Percentiles rank a stretch among this genome's conserved stretches.
Conservation (phyloP, 2,113 vertebrate genomes). For the Fulmarus glacialis region DNA sequence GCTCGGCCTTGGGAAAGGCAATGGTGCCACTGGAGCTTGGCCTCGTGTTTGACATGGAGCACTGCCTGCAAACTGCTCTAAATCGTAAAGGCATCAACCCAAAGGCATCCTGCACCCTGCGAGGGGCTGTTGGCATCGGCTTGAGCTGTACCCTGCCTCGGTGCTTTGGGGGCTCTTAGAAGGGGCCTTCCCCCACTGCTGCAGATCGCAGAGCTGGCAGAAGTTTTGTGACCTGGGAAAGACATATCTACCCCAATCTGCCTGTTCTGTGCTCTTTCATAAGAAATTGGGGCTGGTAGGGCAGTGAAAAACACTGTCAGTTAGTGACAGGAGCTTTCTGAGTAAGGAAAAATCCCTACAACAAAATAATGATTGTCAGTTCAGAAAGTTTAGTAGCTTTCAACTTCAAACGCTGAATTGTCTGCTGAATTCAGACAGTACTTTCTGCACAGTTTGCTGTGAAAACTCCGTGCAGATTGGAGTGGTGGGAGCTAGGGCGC, state of each 20-base stretch:
- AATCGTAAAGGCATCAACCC: neutral
- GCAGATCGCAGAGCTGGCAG: neutral
- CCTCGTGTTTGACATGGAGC: rapidly evolving
- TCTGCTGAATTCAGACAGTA: rapidly evolving
- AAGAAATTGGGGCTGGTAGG: neutral
- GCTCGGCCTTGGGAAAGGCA: neutral
- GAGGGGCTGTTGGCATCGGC: neutral
- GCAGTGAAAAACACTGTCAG: rapidly evolving
- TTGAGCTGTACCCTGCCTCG: neutral
- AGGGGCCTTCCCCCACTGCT: neutral
- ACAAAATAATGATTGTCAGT: rapidly evolving
- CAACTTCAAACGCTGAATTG: neutral
- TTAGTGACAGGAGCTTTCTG: rapidly evolving
- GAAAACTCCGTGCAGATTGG: no score
- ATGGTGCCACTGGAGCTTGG: neutral
- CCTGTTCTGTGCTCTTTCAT: neutral
- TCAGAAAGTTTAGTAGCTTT: neutral
- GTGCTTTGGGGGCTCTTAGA: rapidly evolving
- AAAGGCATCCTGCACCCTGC: neutral
- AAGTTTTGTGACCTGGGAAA: rapidly evolving
- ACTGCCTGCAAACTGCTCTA: neutral
- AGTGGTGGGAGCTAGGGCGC: neutral
- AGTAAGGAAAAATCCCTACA: no score
- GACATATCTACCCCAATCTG: rapidly evolving
- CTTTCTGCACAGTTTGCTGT: rapidly evolving